phyloP scores from a whole-genome alignment of 2,888 invertebrate genomes.

The Masnerella sp. region DNA sequence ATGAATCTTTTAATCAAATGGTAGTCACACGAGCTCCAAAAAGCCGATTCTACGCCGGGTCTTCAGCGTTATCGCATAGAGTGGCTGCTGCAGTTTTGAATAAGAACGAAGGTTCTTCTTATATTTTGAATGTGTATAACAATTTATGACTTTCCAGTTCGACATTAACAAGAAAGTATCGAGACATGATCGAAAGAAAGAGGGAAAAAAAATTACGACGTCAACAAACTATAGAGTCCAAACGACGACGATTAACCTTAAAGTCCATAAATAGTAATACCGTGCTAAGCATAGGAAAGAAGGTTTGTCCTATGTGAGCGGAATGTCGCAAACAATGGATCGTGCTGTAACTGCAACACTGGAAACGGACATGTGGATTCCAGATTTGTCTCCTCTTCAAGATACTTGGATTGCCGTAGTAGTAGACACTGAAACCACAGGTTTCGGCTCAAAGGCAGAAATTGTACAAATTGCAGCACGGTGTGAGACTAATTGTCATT shows the following conservation, averaged over 20 bases:
- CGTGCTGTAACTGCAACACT: constrained; percentile 23
- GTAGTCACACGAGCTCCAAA: constrained; percentile 45
- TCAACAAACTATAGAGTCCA: background rate
- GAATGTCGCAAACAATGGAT: constrained; percentile 39
- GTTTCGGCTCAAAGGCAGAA: constrained; percentile 7
- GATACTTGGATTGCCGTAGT: constrained; percentile 14
- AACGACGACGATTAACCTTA: constrained; percentile 12
- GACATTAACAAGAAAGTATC: constrained; percentile 1
- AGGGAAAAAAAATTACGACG: background rate
- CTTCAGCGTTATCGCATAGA: constrained; percentile 35
- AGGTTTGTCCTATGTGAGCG: constrained; percentile 40
- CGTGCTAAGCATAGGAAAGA: constrained; percentile 4
- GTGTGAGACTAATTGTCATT: background rate
- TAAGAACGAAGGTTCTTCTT: constrained; percentile 38
- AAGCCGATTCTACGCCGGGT: constrained; percentile 38
- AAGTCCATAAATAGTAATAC: background rate
- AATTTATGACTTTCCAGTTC: background rate
- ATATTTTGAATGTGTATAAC: background rate
- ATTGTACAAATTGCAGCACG: constrained; percentile 27
- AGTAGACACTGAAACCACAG: constrained; percentile 35
- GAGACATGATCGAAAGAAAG: background rate
- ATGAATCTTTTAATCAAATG: constrained; percentile 50
- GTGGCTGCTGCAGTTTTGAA: constrained; percentile 38
- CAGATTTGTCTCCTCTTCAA: constrained; percentile 29
- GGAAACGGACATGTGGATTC: constrained; percentile 10